Evolutionary conservation across 2,888 invertebrate genomes (phyloP).

Genomic region (Ophioninae sp.): DNA sequence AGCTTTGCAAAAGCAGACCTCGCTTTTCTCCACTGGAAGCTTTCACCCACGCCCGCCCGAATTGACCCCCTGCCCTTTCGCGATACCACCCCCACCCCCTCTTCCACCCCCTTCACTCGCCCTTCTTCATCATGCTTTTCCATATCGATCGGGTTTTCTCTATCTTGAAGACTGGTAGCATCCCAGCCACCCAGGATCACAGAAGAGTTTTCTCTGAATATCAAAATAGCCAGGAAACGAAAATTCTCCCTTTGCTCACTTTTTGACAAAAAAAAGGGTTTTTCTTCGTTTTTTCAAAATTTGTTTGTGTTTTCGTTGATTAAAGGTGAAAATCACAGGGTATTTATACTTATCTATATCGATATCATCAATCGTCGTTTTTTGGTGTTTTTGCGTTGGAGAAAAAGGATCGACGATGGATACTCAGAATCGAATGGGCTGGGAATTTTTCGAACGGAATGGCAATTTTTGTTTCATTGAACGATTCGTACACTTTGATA

Average conservation of each 20-base stretch:
- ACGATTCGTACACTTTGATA: neutral
- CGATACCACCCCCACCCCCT: constrained; percentile 24
- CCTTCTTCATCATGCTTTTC: constrained; percentile 42
- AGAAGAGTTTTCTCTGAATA: constrained; percentile 25
- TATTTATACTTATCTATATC: too few relatives aligned
- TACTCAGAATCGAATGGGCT: neutral
- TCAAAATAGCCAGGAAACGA: neutral
- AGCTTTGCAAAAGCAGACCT: constrained; percentile 54
- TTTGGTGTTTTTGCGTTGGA: too few relatives aligned
- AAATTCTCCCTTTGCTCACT: neutral
- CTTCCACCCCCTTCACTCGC: constrained; percentile 7
- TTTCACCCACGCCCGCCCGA: constrained; percentile 38
- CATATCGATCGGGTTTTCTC: constrained; percentile 54
- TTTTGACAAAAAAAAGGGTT: neutral
- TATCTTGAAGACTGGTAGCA: constrained; percentile 47
- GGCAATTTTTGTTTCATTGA: neutral
- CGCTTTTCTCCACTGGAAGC: constrained; percentile 53
- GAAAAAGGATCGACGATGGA: too few relatives aligned
- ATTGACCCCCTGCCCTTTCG: constrained; percentile 45
- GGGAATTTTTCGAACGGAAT: neutral
- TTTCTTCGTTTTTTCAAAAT: too few relatives aligned
- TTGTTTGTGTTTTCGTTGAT: neutral
- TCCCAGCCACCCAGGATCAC: constrained; percentile 49
- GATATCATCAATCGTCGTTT: neutral
- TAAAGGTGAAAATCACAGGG: too few relatives aligned